These are phyloP conservation scores for Butastur rufipennis DNA, from an alignment of 2,113 vertebrate species.

Conservation along the genomic window DNA sequence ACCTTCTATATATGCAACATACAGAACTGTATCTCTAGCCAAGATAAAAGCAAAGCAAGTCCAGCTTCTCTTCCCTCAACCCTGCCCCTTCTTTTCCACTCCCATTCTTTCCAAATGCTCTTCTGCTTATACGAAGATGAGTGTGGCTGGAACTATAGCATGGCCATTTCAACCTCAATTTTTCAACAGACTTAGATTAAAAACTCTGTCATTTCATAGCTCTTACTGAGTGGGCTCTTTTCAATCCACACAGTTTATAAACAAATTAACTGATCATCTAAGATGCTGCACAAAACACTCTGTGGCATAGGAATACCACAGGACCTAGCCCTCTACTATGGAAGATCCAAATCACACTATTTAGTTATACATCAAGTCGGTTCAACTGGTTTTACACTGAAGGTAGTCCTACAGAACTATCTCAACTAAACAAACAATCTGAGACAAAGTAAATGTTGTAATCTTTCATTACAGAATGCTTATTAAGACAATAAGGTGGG, in stretches of 20 bases:
- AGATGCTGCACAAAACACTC: neutral
- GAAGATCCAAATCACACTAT: neutral
- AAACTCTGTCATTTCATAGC: neutral
- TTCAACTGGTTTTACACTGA: neutral
- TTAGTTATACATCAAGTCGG: neutral
- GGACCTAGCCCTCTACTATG: neutral
- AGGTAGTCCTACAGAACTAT: neutral
- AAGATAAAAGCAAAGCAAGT: neutral
- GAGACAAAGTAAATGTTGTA: neutral
- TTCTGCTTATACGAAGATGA: neutral
- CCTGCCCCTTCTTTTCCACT: neutral
- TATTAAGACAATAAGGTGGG: neutral
- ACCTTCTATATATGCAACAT: neutral
- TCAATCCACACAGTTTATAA: neutral
- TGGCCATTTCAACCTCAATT: neutral
- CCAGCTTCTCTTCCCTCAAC: neutral
- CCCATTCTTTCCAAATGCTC: neutral
- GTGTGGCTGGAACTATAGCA: neutral
- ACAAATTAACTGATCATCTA: neutral
- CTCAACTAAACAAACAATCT: neutral
- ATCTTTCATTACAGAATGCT: neutral
- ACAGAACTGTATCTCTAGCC: neutral
- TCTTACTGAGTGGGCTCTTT: neutral
- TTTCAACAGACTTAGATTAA: neutral
- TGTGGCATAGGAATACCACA: neutral